Conservation (phyloP, 1,140 invertebrate species). For the Planococcus citri region DNA sequence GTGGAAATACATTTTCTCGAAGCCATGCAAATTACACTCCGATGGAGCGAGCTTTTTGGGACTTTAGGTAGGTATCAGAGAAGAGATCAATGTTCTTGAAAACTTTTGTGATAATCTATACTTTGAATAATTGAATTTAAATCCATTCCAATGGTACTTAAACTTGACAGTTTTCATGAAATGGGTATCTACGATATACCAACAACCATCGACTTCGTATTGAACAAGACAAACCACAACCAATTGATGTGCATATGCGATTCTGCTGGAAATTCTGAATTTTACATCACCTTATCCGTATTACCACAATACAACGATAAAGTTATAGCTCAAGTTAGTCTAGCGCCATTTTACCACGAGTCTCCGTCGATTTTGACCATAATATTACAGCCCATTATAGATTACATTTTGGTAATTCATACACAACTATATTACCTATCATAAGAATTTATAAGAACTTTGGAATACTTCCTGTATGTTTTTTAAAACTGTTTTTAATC, state of each 20-base stretch:
- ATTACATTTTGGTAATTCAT: too few relatives aligned
- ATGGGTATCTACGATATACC: constrained; percentile 49
- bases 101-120: background rate
- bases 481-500: too few relatives aligned
- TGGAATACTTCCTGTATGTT: too few relatives aligned
- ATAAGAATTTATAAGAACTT: too few relatives aligned
- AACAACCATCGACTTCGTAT: constrained; percentile 45
- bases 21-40: constrained; percentile 38
- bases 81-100: background rate
- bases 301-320: constrained; percentile 41
- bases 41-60: constrained; percentile 44
- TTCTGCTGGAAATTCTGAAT: constrained; percentile 45
- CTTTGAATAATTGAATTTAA: too few relatives aligned
- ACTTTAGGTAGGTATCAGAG: constrained; percentile 48
- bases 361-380: constrained; percentile 39
- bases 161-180: constrained; percentile 42
- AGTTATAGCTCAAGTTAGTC: constrained; percentile 29
- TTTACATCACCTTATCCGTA: constrained; percentile 38
- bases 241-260: constrained; percentile 42
- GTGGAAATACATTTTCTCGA: constrained; percentile 52
- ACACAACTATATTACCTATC: too few relatives aligned
- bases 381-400: constrained; percentile 25
- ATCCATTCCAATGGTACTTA: too few relatives aligned
- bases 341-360: constrained; percentile 22
- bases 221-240: constrained; percentile 37